phyloP scores from a whole-genome alignment of 2,113 vertebrate species.

The Pseudopodoces humilis region DNA sequence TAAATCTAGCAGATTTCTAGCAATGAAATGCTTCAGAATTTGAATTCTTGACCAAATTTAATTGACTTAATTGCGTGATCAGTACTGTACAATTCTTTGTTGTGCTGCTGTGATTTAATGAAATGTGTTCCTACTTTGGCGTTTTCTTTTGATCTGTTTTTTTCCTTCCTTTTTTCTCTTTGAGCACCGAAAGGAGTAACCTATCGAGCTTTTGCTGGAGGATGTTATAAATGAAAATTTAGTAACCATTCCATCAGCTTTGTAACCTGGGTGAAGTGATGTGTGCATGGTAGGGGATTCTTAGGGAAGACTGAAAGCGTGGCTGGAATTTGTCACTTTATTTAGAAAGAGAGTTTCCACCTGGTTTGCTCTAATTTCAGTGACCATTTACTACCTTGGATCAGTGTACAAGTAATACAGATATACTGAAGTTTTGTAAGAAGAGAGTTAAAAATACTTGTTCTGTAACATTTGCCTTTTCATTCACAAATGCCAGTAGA shows the following conservation, averaged over 20 bases:
- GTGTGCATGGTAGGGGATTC: slow-evolving; percentile 78
- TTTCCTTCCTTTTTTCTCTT: slow-evolving; percentile 59
- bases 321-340: background rate
- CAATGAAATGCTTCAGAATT: background rate
- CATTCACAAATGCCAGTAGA: background rate
- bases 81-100: background rate
- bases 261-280: slow-evolving; percentile 92
- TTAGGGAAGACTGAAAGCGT: background rate
- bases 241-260: slow-evolving; percentile 93
- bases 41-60: accelerated
- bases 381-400: background rate
- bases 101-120: background rate
- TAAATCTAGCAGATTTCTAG: background rate
- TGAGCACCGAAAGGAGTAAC: slow-evolving; percentile 99
- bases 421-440: background rate
- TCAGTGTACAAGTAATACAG: background rate
- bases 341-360: background rate
- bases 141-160: slow-evolving; percentile 50
- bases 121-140: slow-evolving; percentile 51
- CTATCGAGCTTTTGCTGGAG: slow-evolving; percentile 99
- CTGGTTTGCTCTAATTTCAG: background rate
- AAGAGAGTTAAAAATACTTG: background rate
- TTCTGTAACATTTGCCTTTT: background rate
- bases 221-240: slow-evolving; percentile 99
- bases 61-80: background rate